These are phyloP conservation scores for Hippoglossus stenolepis DNA, from an alignment of 2,113 vertebrate genomes.

Conservation along the genomic window DNA sequence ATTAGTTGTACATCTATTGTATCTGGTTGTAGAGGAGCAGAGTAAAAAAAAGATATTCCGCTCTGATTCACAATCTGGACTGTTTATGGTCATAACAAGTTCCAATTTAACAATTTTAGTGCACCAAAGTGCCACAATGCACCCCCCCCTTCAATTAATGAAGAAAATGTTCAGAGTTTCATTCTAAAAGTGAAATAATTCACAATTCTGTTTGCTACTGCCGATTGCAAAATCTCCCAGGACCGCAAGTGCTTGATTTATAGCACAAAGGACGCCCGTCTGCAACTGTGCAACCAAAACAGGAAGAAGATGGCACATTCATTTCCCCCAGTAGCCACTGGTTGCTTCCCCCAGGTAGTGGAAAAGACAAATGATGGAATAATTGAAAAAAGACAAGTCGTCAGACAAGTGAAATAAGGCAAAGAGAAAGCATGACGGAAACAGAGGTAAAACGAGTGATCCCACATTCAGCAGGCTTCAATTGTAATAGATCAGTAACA, in stretches of 20 bases:
- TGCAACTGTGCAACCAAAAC: neutral
- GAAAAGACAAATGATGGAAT: neutral
- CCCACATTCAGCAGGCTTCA: too few species aligned
- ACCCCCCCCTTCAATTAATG: too few species aligned
- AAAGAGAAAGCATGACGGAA: too few species aligned
- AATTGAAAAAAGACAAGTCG: too few species aligned
- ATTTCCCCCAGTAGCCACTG: neutral
- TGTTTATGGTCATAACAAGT: neutral
- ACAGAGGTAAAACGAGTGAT: too few species aligned
- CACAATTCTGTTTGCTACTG: neutral
- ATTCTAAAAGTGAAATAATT: neutral
- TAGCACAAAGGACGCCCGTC: neutral
- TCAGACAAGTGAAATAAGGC: too few species aligned
- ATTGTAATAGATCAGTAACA: too few species aligned
- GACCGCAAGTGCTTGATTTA: neutral
- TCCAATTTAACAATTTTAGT: neutral
- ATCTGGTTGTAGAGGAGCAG: neutral
- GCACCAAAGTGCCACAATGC: too few species aligned
- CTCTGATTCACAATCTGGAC: neutral
- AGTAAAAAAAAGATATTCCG: neutral
- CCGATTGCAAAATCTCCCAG: neutral
- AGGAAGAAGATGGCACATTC: neutral
- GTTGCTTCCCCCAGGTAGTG: too few species aligned
- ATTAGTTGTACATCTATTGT: constrained; percentile 35
- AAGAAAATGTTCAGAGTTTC: neutral